Evolutionary conservation across 2,888 invertebrate species (phyloP), one percentile per base, ranked within the genome.

Genomic region (Heliconius ismenius): DNA sequence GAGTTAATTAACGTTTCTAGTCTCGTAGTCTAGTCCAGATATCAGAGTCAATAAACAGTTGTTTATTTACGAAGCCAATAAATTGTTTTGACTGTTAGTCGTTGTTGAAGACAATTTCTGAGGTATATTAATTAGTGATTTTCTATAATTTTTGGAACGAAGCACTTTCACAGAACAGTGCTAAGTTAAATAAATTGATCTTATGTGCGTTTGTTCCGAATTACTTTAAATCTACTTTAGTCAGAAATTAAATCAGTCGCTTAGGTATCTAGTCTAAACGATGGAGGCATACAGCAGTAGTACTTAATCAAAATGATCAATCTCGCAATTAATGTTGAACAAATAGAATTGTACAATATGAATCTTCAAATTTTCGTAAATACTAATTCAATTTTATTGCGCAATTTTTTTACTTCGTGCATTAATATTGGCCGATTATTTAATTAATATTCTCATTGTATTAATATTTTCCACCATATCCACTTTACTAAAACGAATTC

Each of bases 181-280:
- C 58, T 28, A n/a, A 58, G 15, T 58, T 54, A 54, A 21, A 70
- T 54, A 70, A 70, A 70, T 70, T 58, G 70, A 36, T 70, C 32
- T n/a, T 70, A 70, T 70, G 70, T 70, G 54, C 70, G 70, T 70
- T 70, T n/a, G 69, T 70, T 70, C 32, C 32, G 32, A 58, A 70
- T 70, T 13, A 54, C 11, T 13, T 54, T 54, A 69, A 70, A 58
- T 70, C 70, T 70, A 70, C 7, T 69, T 32, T 69, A 54, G 21
- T 70, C 54, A 70, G 70, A 58, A 70, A 70, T 58, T 58, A 58
- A 32, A n/a, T 70, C 69, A 70, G 69, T 70, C 70, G 58, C 54
- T 32, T 58, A 32, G n/a, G 21, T 69, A 70, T 70, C 54, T 54
- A 70, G n/a, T 70, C 32, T 58, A 58, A 24, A 26, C 11, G 32